These are phyloP conservation scores for Prionailurus bengalensis DNA, from an alignment of 2,113 vertebrate species.

Conservation along the genomic window DNA sequence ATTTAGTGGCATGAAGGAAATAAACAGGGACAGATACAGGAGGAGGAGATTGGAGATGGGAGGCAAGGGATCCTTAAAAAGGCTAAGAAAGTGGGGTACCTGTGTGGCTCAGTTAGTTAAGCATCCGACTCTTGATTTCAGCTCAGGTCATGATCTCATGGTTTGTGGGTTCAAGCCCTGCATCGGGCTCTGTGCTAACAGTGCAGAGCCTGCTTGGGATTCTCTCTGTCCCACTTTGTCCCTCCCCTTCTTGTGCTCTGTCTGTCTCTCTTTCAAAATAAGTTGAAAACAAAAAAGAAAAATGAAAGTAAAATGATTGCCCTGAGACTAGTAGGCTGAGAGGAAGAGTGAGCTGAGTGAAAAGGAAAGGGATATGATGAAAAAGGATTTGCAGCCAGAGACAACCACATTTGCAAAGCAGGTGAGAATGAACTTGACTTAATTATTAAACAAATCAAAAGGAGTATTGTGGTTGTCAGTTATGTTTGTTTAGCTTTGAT, in stretches of 20 bases:
- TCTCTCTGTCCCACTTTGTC: no score
- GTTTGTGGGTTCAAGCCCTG: no score
- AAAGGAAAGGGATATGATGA: not conserved
- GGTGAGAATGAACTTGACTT: not conserved
- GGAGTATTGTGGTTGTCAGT: not conserved
- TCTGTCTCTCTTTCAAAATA: no score
- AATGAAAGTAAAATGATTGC: not conserved
- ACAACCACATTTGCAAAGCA: not conserved
- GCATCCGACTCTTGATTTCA: no score
- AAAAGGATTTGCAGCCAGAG: not conserved
- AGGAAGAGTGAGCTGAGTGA: not conserved
- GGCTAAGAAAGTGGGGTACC: not conserved
- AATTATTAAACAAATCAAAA: conserved; percentile 2
- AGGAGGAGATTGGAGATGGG: not conserved
- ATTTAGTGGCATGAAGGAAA: not conserved
- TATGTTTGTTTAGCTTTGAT: not conserved
- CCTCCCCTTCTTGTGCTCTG: no score
- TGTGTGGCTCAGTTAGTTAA: no score
- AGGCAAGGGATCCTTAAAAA: not conserved
- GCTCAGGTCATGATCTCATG: no score
- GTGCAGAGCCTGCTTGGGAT: no score
- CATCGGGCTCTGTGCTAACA: no score
- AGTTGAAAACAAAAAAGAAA: not conserved
- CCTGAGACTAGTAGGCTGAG: not conserved
- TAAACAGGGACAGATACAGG: not conserved